phyloP scores from a whole-genome alignment of 2,113 vertebrate species.

The Agapornis roseicollis region DNA sequence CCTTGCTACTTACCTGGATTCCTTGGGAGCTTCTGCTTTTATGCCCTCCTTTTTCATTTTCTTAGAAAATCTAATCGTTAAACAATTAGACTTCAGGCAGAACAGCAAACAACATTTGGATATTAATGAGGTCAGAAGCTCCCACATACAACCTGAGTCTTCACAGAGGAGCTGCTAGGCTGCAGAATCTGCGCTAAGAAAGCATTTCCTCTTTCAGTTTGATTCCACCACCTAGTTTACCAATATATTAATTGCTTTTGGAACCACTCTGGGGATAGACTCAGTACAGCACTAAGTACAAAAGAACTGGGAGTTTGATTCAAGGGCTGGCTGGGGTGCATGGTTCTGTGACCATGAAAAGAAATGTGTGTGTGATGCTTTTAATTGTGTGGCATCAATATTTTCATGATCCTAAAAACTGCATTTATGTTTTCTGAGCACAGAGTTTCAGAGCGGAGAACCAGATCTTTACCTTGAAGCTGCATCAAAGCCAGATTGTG shows the following conservation, averaged over 20 bases:
- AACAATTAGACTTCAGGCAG: slow-evolving; percentile 22
- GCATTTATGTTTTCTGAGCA: slow-evolving; percentile 42
- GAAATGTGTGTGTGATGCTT: slow-evolving; percentile 59
- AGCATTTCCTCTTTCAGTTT: slow-evolving; percentile 21
- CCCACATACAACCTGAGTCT: slow-evolving; percentile 39
- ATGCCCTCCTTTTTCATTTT: background rate
- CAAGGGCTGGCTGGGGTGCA: background rate
- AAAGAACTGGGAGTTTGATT: background rate
- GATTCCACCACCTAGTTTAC: slow-evolving; percentile 46
- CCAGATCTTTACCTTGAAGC: slow-evolving; percentile 58
- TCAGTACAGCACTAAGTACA: background rate
- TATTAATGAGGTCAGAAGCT: slow-evolving; percentile 45
- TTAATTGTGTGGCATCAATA: slow-evolving; percentile 60
- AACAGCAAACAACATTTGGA: background rate
- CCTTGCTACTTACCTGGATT: slow-evolving; percentile 32
- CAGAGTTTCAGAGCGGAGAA: slow-evolving; percentile 69
- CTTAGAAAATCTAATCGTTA: background rate
- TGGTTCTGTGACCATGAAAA: background rate
- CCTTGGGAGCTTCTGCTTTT: background rate
- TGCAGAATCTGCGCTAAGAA: background rate
- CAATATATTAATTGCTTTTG: slow-evolving; percentile 52
- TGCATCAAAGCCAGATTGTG: background rate
- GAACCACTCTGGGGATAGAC: slow-evolving; percentile 41
- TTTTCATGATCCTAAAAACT: slow-evolving; percentile 50
- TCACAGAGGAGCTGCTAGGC: slow-evolving; percentile 34